A percentile compares a stretch with the other conserved stretches of the same genome.
Conservation (phyloP, 2,797 vertebrate species). For the Syndactyla subalaris region DNA sequence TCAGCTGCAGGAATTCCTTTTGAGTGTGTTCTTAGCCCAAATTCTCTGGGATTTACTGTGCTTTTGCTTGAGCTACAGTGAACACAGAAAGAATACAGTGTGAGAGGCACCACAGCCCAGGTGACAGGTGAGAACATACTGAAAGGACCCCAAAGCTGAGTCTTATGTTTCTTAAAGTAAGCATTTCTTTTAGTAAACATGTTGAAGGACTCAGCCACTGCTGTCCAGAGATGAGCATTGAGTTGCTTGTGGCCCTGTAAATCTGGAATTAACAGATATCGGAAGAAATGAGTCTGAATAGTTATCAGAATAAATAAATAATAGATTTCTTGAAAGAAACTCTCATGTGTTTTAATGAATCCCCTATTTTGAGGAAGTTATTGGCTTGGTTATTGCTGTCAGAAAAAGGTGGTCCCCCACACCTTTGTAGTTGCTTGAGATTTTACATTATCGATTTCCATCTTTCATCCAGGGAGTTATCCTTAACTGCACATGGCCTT, state of each 20-base stretch:
- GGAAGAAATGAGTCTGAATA: background rate
- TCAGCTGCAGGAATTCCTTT: background rate
- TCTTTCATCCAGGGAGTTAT: background rate
- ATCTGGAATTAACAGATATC: background rate
- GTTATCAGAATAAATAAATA: background rate
- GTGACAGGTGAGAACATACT: background rate
- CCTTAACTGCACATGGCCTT: background rate
- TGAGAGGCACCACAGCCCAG: background rate
- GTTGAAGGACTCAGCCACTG: background rate
- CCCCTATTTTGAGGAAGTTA: background rate
- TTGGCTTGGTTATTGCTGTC: background rate
- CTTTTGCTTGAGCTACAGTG: background rate
- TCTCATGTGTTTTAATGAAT: accelerated
- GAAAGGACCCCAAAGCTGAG: background rate
- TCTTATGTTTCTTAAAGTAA: background rate
- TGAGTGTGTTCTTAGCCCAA: background rate
- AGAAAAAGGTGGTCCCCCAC: background rate
- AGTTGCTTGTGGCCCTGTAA: background rate
- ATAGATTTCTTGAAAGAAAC: background rate
- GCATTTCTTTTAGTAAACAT: background rate
- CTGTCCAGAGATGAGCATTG: background rate
- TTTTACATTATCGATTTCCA: background rate
- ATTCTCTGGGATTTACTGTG: background rate
- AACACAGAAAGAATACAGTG: background rate
- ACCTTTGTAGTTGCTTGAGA: background rate